Conservation (phyloP, 2,797 vertebrate species). For the Leuciscus waleckii region DNA sequence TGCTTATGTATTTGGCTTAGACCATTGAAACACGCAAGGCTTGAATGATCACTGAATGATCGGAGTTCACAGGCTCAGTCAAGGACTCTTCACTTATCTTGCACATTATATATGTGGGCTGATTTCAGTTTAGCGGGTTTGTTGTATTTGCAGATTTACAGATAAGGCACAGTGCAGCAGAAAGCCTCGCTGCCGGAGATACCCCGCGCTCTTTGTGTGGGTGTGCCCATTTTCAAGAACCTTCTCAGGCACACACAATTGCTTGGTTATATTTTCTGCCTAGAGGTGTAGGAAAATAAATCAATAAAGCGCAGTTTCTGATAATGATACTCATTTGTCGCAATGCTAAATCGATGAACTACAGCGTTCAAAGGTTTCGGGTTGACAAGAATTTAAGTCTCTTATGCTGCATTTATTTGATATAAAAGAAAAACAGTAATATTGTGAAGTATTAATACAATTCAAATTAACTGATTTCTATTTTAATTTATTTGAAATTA, state of each 20-base stretch:
- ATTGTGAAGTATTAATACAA: neutral
- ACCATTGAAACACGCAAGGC: neutral
- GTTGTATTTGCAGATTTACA: neutral
- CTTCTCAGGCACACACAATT: neutral
- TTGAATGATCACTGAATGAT: neutral
- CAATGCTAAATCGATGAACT: neutral
- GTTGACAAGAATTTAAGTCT: too few species aligned
- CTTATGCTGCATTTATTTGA: neutral
- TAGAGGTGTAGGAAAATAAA: constrained; percentile 2
- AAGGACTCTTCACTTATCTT: neutral
- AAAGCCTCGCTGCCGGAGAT: neutral
- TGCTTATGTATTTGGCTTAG: neutral
- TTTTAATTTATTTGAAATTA: neutral
- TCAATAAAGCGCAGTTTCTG: neutral
- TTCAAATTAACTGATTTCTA: neutral
- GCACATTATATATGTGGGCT: neutral
- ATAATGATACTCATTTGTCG: neutral
- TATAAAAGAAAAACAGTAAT: too few species aligned
- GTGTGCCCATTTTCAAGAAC: constrained; percentile 20
- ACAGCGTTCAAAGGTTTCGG: neutral
- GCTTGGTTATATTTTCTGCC: constrained; percentile 20
- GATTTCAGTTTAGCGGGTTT: constrained; percentile 9
- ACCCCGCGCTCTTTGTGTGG: neutral
- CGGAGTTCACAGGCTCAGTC: neutral
- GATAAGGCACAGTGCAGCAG: neutral